Evolutionary conservation across 2,888 invertebrate genomes (phyloP).

Genomic region (Volucella inanis): DNA sequence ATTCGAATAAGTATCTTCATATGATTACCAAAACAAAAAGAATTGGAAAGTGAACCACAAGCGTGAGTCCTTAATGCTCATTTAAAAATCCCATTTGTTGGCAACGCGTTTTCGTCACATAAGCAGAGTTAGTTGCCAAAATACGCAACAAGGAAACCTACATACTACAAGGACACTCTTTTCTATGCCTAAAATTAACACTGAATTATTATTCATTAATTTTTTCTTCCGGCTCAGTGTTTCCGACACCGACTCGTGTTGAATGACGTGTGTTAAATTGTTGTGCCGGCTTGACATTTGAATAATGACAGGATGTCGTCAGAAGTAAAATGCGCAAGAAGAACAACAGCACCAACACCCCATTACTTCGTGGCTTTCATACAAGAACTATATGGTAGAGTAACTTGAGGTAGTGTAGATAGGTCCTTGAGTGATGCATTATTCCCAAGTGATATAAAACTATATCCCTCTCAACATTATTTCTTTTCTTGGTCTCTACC

Average conservation of each 20-base stretch:
- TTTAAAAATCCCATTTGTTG: slow-evolving; percentile 58
- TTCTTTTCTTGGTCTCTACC: slow-evolving; percentile 19
- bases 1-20: slow-evolving; percentile 60
- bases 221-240: slow-evolving; percentile 69
- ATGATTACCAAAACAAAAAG: slow-evolving; percentile 9
- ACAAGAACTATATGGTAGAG: background rate
- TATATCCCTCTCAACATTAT: slow-evolving; percentile 27
- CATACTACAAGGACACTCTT: slow-evolving; percentile 35
- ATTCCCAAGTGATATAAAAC: slow-evolving; percentile 65
- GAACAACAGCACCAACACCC: slow-evolving; percentile 17
- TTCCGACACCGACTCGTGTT: slow-evolving; percentile 26
- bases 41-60: slow-evolving; percentile 1
- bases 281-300: slow-evolving; percentile 70
- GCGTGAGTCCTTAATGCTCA: slow-evolving; percentile 63
- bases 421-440: slow-evolving; percentile 72
- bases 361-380: slow-evolving; percentile 17
- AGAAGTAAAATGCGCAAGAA: slow-evolving; percentile 15
- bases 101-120: slow-evolving; percentile 1
- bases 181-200: slow-evolving; percentile 50
- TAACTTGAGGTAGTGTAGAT: slow-evolving; percentile 13
- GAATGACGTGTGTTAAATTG: slow-evolving; percentile 73
- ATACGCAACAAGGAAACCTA: slow-evolving; percentile 56
- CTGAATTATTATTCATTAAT: slow-evolving; percentile 73
- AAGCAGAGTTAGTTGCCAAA: slow-evolving; percentile 52
- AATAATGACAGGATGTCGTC: slow-evolving; percentile 73